Evolutionary conservation across 2,113 vertebrate genomes (phyloP).

Genomic region (Carollia perspicillata): DNA sequence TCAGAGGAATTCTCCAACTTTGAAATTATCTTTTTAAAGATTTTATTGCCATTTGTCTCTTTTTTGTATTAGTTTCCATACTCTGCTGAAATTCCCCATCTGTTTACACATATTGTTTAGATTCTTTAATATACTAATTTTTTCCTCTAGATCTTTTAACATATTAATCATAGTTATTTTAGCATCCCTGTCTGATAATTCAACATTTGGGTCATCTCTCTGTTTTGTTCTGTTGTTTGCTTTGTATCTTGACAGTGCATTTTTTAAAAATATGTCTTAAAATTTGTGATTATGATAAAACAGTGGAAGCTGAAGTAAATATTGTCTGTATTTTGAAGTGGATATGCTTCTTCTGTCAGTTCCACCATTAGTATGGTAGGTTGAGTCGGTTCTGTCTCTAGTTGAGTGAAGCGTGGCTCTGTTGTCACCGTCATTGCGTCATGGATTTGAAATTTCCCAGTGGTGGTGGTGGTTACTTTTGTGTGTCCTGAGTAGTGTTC

Average conservation of each 20-base stretch:
- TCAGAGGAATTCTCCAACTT: background rate
- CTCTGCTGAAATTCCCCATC: background rate
- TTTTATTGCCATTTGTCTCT: background rate
- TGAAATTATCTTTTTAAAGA: background rate
- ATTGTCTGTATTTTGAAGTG: background rate
- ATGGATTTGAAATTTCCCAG: background rate
- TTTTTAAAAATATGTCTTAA: background rate
- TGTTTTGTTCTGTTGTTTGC: slow-evolving; percentile 4
- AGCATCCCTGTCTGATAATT: background rate
- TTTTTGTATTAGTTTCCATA: background rate
- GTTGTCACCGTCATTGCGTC: background rate
- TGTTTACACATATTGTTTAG: background rate
- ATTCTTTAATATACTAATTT: background rate
- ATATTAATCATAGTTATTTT: slow-evolving; percentile 3
- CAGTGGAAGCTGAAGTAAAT: background rate
- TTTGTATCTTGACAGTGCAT: background rate
- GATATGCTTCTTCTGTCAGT: background rate
- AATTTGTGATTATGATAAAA: background rate
- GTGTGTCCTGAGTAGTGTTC: background rate
- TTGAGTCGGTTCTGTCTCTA: background rate
- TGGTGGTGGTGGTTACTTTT: background rate
- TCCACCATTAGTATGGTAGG: background rate
- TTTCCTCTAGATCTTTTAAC: slow-evolving; percentile 1
- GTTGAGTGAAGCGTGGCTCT: background rate
- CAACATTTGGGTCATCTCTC: background rate